Evolutionary conservation across 2,797 vertebrate genomes (phyloP), one percentile per base, ranked within the genome.

Genomic region (Phoeniculus purpureus): DNA sequence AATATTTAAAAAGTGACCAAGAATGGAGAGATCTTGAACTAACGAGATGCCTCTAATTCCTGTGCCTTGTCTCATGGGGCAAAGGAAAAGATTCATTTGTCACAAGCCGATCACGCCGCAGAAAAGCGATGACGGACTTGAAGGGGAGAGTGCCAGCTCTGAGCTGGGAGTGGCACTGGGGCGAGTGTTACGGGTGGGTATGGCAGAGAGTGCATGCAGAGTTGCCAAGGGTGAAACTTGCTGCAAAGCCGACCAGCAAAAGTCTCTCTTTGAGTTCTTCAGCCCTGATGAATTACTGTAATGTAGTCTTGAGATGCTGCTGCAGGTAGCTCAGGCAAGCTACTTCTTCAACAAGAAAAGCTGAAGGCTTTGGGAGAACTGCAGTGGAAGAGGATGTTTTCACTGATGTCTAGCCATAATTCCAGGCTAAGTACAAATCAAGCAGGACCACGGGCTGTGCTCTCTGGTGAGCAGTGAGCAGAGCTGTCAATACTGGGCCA

Each of bases 1-100:
- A 51, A 25, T 61, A 60, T 78, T 82, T 85, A 75, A 87, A 85
- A 87, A 80, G 29, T 15, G 43, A 94, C 81, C 79, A 81, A 82
- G 81, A 85, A 67, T 25, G 22, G 29, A 43, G 27, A 7, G 22
- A 61, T 34, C 51, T 72, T 1, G 3, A 78, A 20, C 37, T 31
- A 70, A 61, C 14, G 45, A 88, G 52, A 18, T 45, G 59, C 78
- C 43, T 81, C 32, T 34, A 4, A 43, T 73, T 54, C 61, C 59
- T 40, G 43, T 22, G 23, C 18, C 67, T 55, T 2, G 34, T 21
- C 64, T 76, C 68, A n/a, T 60, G 40, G 76, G 58, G 68, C 65
- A 62, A 73, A 68, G 37, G 37, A 50, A 85, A 80, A 48, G 51
- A 65, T 55, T 76, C 2, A 31, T 79, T 76, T 91, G 50, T 54